Conservation (phyloP, 2,888 invertebrate species). For the Strigamia transsilvanica region DNA sequence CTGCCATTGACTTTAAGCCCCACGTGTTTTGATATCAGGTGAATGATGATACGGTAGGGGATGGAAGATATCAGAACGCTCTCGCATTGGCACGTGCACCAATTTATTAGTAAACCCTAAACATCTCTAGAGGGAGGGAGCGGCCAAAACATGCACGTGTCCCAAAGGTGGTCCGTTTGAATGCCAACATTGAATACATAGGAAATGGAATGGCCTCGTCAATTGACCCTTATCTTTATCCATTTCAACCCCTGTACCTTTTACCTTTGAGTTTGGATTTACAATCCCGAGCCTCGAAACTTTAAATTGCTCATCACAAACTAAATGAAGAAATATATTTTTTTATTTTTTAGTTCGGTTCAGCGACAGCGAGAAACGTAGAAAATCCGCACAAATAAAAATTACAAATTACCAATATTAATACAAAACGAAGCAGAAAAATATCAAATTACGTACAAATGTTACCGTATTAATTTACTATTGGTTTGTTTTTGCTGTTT, state of each 20-base stretch:
- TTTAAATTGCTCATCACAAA: not conserved
- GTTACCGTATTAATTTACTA: no score
- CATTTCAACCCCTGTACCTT: not conserved
- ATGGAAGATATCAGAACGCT: conserved; percentile 6
- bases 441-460: no score
- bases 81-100: not conserved
- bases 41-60: conserved; percentile 20
- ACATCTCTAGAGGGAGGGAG: not conserved
- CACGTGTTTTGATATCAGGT: conserved; percentile 20
- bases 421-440: no score
- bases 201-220: conserved; percentile 20
- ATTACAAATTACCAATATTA: no score
- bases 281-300: not conserved
- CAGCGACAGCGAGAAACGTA: no score
- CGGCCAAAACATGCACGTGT: conserved; percentile 15
- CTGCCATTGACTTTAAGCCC: not conserved
- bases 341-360: no score
- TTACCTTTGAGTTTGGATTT: not conserved
- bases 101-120: conserved; percentile 10
- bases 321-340: no score
- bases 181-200: conserved; percentile 5
- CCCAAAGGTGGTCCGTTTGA: conserved; percentile 20
- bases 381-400: no score
- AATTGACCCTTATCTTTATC: conserved; percentile 15
- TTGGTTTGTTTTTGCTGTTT: no score